phyloP scores from a whole-genome alignment of 2,797 vertebrate genomes.

The Paramormyrops hopkinsi region DNA sequence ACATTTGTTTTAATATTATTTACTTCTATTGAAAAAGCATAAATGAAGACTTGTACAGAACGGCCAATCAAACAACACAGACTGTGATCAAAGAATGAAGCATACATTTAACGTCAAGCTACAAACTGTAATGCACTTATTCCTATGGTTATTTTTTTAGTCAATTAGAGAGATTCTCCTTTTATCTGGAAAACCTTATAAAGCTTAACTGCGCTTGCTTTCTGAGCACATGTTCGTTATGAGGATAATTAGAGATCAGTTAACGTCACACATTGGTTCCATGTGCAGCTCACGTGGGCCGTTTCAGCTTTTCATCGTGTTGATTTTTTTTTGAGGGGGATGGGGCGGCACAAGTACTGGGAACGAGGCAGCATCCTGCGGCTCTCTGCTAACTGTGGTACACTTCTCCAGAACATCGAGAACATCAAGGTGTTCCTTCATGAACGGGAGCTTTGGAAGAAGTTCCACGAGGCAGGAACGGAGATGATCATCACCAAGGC shows the following conservation, averaged over 20 bases:
- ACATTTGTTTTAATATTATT: background rate
- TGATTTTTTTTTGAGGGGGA: background rate
- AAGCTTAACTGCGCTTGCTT: background rate
- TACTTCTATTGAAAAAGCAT: background rate
- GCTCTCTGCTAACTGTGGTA: background rate
- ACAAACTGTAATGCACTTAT: background rate
- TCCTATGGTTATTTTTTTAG: background rate
- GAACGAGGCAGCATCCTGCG: background rate
- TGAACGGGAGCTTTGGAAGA: conserved; percentile 95
- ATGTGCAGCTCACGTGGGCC: background rate
- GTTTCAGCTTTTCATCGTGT: background rate
- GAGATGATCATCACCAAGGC: conserved; percentile 99
- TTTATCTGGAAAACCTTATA: background rate
- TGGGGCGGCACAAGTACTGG: background rate
- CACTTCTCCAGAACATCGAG: conserved; percentile 77
- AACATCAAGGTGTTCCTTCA: conserved; percentile 95
- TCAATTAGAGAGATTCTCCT: background rate
- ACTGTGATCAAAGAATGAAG: background rate
- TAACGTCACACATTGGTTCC: background rate
- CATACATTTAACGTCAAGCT: background rate
- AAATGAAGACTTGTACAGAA: background rate
- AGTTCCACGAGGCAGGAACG: conserved; percentile 91
- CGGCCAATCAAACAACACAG: background rate
- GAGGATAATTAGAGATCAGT: background rate
- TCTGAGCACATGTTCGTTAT: background rate